A percentile compares a stretch with the other conserved stretches of the same genome.
These are phyloP conservation scores for Lepilemur ruficaudatus DNA, from an alignment of 2,797 vertebrate genomes.

Conservation along the genomic window DNA sequence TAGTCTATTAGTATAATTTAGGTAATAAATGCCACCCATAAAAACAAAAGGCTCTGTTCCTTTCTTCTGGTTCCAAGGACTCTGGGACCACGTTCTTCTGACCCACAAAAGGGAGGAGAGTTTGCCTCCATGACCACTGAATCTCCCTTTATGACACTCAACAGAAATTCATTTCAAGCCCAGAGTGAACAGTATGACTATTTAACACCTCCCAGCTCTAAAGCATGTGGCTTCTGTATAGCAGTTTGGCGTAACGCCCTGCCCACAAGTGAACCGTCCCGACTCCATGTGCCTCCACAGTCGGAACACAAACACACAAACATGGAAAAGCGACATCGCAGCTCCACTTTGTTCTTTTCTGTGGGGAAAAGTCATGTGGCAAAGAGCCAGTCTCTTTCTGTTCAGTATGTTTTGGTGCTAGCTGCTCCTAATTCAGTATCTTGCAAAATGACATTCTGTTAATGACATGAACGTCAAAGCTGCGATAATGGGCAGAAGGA, in stretches of 20 bases:
- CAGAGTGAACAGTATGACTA: neutral
- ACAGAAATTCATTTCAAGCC: neutral
- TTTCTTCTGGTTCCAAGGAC: neutral
- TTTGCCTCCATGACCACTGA: neutral
- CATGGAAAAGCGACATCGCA: neutral
- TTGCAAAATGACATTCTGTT: conserved; percentile 75
- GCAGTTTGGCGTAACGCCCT: neutral
- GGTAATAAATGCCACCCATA: neutral
- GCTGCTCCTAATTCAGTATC: conserved; percentile 65
- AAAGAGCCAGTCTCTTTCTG: conserved; percentile 40
- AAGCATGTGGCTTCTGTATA: neutral
- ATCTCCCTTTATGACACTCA: neutral
- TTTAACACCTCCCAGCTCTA: neutral
- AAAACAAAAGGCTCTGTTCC: neutral
- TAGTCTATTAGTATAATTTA: neutral
- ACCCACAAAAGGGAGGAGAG: neutral
- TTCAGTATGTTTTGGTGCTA: conserved; percentile 54
- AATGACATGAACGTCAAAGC: conserved; percentile 69
- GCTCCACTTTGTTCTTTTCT: conserved; percentile 45
- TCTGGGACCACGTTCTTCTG: neutral
- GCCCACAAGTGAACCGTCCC: conserved; percentile 44
- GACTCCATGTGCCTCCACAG: neutral
- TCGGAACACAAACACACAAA: conserved; percentile 35
- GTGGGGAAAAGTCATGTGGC: conserved; percentile 40
- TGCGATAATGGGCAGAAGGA: conserved; percentile 67